These are phyloP conservation scores for Cecropterus lyciades DNA, from an alignment of 1,140 invertebrate genomes.

Conservation along the genomic window DNA sequence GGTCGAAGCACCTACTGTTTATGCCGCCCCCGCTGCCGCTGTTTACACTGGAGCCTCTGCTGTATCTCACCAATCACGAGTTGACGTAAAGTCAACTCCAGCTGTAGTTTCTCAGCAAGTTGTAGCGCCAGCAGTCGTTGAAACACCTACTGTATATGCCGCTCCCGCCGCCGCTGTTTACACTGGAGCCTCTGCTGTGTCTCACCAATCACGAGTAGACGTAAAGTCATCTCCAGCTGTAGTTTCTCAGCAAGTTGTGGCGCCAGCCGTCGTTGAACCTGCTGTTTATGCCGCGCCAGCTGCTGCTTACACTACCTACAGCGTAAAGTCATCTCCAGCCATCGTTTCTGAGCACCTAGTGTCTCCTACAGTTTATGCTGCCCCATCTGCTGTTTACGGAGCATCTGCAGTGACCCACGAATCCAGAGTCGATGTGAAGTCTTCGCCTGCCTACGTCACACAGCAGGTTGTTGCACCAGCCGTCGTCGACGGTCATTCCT, in stretches of 20 bases:
- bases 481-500: constrained; percentile 49
- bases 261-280: constrained; percentile 59
- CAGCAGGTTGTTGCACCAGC: constrained; percentile 54
- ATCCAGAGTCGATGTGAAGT: constrained; percentile 37
- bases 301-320: neutral
- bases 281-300: constrained; percentile 46
- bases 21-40: constrained; percentile 38
- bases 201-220: constrained; percentile 73
- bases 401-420: constrained; percentile 4
- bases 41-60: constrained; percentile 43
- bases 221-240: constrained; percentile 60
- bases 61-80: constrained; percentile 75
- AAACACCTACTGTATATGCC: constrained; percentile 51
- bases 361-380: constrained; percentile 44
- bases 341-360: neutral
- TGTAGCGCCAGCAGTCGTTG: constrained; percentile 58
- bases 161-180: constrained; percentile 37
- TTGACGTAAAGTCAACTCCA: constrained; percentile 61
- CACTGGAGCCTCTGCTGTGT: constrained; percentile 51
- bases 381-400: constrained; percentile 28
- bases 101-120: constrained; percentile 54
- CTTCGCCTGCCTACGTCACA: constrained; percentile 57
- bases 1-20: constrained; percentile 52
- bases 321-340: neutral
- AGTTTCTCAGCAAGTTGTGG: constrained; percentile 47